Evolutionary conservation across 2,888 invertebrate species (phyloP).

Genomic region (Hedya salicella): DNA sequence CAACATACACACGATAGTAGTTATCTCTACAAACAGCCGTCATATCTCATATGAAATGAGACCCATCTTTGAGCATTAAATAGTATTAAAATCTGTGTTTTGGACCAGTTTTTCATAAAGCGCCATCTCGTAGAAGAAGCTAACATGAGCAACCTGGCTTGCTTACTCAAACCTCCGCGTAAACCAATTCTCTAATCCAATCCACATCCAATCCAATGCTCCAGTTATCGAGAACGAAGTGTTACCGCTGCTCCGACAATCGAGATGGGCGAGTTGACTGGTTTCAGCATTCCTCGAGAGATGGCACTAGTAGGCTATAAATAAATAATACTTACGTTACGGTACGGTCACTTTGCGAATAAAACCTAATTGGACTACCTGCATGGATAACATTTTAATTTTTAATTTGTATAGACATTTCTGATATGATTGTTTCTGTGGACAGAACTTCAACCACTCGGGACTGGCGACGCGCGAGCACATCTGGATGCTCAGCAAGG

Average conservation of each 20-base stretch:
- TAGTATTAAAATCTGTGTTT: not conserved
- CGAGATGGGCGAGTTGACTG: not conserved
- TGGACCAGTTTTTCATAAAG: not conserved
- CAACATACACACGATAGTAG: no score
- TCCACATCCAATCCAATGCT: no score
- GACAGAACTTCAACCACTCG: constrained; percentile 89
- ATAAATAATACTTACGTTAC: not conserved
- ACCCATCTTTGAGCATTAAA: no score
- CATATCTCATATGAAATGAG: no score
- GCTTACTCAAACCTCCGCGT: not conserved
- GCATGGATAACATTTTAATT: no score
- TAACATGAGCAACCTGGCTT: not conserved
- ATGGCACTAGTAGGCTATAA: constrained; percentile 10
- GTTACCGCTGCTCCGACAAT: not conserved
- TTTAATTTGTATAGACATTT: no score
- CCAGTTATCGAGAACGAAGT: no score
- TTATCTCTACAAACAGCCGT: no score
- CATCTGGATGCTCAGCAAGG: constrained; percentile 91
- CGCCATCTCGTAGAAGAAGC: constrained; percentile 6
- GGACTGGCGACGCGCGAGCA: constrained; percentile 87
- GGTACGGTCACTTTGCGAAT: no score
- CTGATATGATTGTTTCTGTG: no score
- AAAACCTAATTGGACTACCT: no score
- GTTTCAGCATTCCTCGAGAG: not conserved
- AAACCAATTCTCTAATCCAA: no score